A percentile compares a stretch with the other conserved stretches of the same genome.
Conservation (phyloP, 2,113 vertebrate species). For the Lagenorhynchus albirostris region DNA sequence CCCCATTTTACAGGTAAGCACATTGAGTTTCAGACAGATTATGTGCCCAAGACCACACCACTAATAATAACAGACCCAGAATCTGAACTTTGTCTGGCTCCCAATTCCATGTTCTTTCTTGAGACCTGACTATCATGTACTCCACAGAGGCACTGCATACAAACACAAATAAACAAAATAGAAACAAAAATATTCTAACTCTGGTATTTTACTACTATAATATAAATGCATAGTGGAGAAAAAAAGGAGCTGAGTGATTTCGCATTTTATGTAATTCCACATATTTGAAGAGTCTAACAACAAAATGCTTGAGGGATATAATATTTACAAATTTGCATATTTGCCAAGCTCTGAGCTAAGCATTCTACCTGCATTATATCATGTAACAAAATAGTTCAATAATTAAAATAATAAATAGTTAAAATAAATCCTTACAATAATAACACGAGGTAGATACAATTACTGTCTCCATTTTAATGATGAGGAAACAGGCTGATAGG, state of each 20-base stretch:
- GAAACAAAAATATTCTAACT: background rate
- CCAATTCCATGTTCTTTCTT: background rate
- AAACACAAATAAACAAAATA: background rate
- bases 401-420: background rate
- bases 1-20: background rate
- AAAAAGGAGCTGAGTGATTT: background rate
- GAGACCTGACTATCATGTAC: background rate
- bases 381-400: background rate
- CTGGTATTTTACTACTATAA: background rate
- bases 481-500: background rate
- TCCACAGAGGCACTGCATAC: background rate
- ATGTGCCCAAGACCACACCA: background rate
- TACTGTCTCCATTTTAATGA: background rate
- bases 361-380: background rate
- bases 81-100: background rate
- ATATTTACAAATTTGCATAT: background rate
- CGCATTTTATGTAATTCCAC: background rate
- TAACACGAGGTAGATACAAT: background rate
- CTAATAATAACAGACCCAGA: background rate
- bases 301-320: background rate
- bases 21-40: background rate
- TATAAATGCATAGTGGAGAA: background rate
- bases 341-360: background rate
- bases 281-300: background rate
- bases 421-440: background rate